Evolutionary conservation across 2,113 vertebrate species (phyloP).

Genomic region (Mesoclemmys tuberculata): DNA sequence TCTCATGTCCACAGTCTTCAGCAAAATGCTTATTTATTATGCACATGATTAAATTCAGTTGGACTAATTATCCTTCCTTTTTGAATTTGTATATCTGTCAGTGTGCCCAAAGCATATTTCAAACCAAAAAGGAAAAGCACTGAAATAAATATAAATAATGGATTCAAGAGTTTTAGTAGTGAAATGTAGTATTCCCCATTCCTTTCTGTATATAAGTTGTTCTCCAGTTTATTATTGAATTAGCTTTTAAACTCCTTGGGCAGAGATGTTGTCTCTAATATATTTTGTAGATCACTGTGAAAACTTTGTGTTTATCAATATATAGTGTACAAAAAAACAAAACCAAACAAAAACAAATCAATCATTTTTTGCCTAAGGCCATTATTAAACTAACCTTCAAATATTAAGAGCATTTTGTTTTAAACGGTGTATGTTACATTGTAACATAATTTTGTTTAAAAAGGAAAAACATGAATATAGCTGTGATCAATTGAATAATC

Average conservation of each 20-base stretch:
- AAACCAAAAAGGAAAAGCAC: not conserved
- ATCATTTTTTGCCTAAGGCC: not conserved
- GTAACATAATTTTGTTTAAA: not conserved
- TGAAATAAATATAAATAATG: not conserved
- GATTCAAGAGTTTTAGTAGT: not conserved
- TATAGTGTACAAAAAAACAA: not conserved
- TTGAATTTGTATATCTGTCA: not conserved
- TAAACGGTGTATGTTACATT: not conserved
- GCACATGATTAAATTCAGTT: not conserved
- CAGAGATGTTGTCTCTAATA: not conserved
- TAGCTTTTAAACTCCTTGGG: not conserved
- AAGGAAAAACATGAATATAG: not conserved
- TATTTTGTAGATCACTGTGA: not conserved
- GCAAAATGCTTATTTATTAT: not conserved
- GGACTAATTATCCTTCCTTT: not conserved
- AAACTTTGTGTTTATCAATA: not conserved
- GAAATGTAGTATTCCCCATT: not conserved
- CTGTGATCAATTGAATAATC: not conserved
- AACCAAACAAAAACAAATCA: not conserved
- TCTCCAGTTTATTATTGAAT: not conserved
- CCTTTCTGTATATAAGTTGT: not conserved
- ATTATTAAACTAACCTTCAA: not conserved
- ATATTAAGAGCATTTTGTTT: not conserved
- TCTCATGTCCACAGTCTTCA: not conserved
- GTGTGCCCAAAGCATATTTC: not conserved